A percentile compares a stretch with the other conserved stretches of the same genome.
Conservation (phyloP, 2,888 invertebrate genomes). For the Drosophila anomelani region DNA sequence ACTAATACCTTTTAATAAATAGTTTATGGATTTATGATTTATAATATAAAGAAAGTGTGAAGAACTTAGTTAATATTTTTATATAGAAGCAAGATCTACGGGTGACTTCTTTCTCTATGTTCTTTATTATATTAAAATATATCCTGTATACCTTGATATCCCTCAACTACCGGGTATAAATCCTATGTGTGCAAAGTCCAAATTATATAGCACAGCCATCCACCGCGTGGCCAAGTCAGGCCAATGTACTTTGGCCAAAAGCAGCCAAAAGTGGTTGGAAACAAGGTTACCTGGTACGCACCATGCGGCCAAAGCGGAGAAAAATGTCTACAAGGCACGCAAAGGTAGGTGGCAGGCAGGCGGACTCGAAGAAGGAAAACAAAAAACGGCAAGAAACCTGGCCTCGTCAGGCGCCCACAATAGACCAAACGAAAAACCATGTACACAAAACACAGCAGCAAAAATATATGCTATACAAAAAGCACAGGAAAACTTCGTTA, state of each 20-base stretch:
- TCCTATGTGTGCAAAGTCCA: conserved; percentile 36
- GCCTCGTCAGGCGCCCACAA: conserved; percentile 53
- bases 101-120: background rate
- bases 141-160: background rate
- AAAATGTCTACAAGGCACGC: conserved; percentile 73
- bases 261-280: conserved; percentile 70
- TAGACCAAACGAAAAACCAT: conserved; percentile 41
- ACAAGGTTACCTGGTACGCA: conserved; percentile 68
- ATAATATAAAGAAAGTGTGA: no score
- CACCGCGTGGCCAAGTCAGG: conserved; percentile 41
- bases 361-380: conserved; percentile 41
- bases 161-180: conserved; percentile 1
- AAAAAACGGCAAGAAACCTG: conserved; percentile 35
- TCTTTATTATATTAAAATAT: background rate
- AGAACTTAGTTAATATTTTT: no score
- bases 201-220: conserved; percentile 65
- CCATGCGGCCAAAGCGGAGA: conserved; percentile 54
- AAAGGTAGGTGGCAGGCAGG: conserved; percentile 57
- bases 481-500: conserved; percentile 21
- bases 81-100: background rate
- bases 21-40: no score
- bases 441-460: conserved; percentile 19
- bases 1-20: background rate
- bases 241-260: conserved; percentile 64
- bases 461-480: conserved; percentile 20